Evolutionary conservation across 2,113 vertebrate species (phyloP).

Genomic region (Leucoraja erinaceus): DNA sequence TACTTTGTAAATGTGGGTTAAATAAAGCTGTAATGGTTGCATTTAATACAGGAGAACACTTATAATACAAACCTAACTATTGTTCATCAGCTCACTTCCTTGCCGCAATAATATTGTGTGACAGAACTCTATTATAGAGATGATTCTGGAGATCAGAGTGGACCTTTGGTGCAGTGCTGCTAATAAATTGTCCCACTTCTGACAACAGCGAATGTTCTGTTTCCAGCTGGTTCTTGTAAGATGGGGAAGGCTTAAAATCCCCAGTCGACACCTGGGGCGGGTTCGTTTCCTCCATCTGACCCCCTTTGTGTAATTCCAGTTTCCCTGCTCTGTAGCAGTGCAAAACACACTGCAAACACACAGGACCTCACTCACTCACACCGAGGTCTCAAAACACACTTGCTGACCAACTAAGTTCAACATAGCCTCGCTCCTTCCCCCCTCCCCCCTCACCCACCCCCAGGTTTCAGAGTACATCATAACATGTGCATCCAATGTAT

Average conservation of each 20-base stretch:
- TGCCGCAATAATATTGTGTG: not conserved
- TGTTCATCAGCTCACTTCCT: not conserved
- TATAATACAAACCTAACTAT: not conserved
- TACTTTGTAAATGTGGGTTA: not conserved
- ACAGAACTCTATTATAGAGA: not conserved
- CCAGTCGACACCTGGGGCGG: not conserved
- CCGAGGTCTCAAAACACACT: not conserved
- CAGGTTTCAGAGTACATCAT: not conserved
- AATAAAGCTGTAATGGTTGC: not conserved
- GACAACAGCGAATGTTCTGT: not conserved
- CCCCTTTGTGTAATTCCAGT: not conserved
- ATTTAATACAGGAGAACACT: not conserved
- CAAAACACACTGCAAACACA: not conserved
- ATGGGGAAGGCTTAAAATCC: not conserved
- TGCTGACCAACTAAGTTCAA: not conserved
- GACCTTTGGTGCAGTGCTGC: not conserved
- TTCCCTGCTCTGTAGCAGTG: not conserved
- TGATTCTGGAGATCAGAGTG: not conserved
- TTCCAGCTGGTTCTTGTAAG: not conserved
- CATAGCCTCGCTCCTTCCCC: not conserved
- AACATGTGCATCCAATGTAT: too few relatives aligned
- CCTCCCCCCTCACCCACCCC: not conserved
- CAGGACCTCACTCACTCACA: not conserved
- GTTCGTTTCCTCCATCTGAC: not conserved
- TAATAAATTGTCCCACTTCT: not conserved